Evolutionary conservation across 2,888 invertebrate genomes (phyloP), one percentile per base, ranked within the genome.

Genomic region (Drosophila villosipedis): DNA sequence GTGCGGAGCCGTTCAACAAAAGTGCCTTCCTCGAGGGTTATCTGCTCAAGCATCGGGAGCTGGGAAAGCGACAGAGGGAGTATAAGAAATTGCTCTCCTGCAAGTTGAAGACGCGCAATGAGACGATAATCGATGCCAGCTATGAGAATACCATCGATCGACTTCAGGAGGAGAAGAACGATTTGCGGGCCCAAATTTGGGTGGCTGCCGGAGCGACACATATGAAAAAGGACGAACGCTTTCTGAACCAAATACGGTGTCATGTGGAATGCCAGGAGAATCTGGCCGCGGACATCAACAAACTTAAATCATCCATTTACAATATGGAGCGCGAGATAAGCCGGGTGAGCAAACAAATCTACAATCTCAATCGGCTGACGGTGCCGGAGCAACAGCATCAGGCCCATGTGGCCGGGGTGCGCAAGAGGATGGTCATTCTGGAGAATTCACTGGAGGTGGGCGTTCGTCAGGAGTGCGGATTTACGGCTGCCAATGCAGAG

Each of bases 381-480:
- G 90, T 93, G 25, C 92, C 93, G 0, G 93, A 93, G 39, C 80
- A 83, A n/a, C 91, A 92, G 75, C 92, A 93, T 59, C 89, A 91
- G 68, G 88, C 83, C 0, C 84, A 92, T 61, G 91, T 92, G 31
- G 73, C 74, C 1, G 85, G 74, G 16, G 89, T 90, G 6, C 84
- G 90, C 4, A 92, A 91, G 69, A 86, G 87, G 65, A 75, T 92
- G 73, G 72, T 78, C 22, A 92, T 92, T 4, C 70, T 92, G 55
- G 93, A 93, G 77, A 92, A 93, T 66, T 91, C 92, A 1, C 68
- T 93, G 30, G 92, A 93, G 59, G 92, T 92, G 28, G 90, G 92
- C 0, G 83, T 92, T 12, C 91, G 92, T 5, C 88, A 91, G 22
- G 94, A 94, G 72, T 92, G 92, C 35, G 88, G 81, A 19, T 90